Evolutionary conservation across 1,140 invertebrate genomes (phyloP).

Genomic region (Drosophila aff.): DNA sequence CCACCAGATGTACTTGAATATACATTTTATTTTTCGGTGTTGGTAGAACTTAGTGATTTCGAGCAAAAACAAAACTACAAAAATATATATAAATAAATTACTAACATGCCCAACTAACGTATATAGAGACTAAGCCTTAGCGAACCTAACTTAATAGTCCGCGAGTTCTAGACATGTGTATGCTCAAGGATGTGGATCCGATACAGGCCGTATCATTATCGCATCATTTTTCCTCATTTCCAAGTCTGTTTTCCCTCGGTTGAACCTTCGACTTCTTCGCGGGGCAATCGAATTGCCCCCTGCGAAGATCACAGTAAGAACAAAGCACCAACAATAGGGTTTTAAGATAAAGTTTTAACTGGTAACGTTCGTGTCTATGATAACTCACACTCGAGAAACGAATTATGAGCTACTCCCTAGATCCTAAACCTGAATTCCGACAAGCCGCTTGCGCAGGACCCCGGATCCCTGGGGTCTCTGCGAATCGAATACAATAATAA

Average conservation of each 20-base stretch:
- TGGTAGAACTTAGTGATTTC: conserved; percentile 77
- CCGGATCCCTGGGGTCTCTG: conserved; percentile 33
- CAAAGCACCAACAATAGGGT: conserved; percentile 84
- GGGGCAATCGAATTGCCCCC: conserved; percentile 71
- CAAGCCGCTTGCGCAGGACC: conserved; percentile 59
- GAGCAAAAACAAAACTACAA: conserved; percentile 32
- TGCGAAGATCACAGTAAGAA: conserved; percentile 77
- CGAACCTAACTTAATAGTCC: conserved; percentile 18
- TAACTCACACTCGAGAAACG: conserved; percentile 38
- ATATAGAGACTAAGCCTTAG: conserved; percentile 44
- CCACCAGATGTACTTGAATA: conserved; percentile 65
- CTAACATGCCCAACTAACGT: conserved; percentile 48
- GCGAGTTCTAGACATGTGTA: conserved; percentile 30
- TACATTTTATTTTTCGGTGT: conserved; percentile 78
- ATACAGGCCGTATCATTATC: conserved; percentile 8
- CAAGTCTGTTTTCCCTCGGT: conserved; percentile 53
- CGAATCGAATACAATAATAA: conserved; percentile 69
- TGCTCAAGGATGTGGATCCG: conserved; percentile 48
- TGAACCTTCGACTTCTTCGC: conserved; percentile 47
- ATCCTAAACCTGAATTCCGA: background rate
- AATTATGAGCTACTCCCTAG: conserved; percentile 54
- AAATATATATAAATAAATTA: conserved; percentile 28
- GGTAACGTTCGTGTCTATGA: conserved; percentile 55
- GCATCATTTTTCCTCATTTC: conserved; percentile 21
- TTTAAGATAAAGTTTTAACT: conserved; percentile 70